Conservation (phyloP, 1,140 invertebrate species). For the Eueides isabella region DNA sequence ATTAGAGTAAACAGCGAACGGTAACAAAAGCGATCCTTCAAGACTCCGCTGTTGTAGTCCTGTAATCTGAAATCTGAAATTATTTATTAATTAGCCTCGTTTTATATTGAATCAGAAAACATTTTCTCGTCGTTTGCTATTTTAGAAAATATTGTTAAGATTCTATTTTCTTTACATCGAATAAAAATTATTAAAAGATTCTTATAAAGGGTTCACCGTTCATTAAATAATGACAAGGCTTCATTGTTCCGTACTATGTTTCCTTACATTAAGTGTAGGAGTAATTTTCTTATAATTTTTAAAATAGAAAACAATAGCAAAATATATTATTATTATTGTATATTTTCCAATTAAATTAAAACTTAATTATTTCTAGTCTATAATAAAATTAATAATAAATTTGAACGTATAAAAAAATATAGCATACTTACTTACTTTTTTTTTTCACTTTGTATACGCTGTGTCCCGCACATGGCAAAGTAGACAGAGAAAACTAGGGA, state of each 20-base stretch:
- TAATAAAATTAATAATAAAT: no score
- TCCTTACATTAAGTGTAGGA: background rate
- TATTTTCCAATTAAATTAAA: no score
- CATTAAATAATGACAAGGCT: conserved; percentile 2
- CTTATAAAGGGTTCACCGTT: conserved; percentile 6
- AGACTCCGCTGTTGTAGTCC: conserved; percentile 68
- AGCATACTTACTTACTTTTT: no score
- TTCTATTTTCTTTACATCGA: conserved; percentile 9
- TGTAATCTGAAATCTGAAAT: conserved; percentile 79
- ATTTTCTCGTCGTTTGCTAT: background rate
- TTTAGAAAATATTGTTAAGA: background rate
- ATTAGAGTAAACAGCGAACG: conserved; percentile 54
- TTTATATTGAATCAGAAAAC: conserved; percentile 8
- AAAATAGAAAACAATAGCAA: no score
- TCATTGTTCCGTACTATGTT: background rate
- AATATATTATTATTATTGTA: no score
- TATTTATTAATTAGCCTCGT: conserved; percentile 59
- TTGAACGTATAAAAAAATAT: no score
- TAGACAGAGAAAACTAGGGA: no score
- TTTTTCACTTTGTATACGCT: no score
- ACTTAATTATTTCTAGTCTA: no score
- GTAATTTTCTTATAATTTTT: background rate
- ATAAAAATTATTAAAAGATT: conserved; percentile 3
- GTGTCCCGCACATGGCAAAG: no score
- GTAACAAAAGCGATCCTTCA: conserved; percentile 54